Base-by-base conservation (phyloP, 2,797 vertebrate genomes). In the Corythornis leucogaster region DNA sequence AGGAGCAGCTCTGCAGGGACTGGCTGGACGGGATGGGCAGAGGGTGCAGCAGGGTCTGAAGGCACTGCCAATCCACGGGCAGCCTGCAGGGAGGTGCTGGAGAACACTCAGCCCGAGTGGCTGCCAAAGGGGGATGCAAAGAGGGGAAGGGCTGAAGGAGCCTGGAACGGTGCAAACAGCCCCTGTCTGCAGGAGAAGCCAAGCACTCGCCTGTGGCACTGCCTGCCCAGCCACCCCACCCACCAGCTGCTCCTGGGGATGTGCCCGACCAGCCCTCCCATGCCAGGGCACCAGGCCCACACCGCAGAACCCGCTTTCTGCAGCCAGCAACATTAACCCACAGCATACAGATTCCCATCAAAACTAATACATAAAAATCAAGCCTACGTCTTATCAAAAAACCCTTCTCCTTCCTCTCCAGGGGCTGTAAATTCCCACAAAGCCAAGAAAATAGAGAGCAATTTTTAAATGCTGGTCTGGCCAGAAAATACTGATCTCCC, bases 401-500 rank as follows among this genome's bases (percentile, higher is more conserved):
- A 84, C 92, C 94, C 82, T 82, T 97, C 97, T 96, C 42, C 64
- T 94, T 95, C 84, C 25, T n/a, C 82, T 96, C 89, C 42, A 61
- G 80, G 90, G 87, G 95, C 93, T 8, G 54, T 96, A 95, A 97
- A 97, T 97, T 97, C 97, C 95, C 96, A 97, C 81, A 73, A 95
- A 96, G 93, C 94, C 85, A 89, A 95, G 94, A 95, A 96, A 97
- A 96, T 77, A 94, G 87, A 93, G 93, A 96, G 96, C 92, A 96
- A 96, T 97, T 97, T 97, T 97, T 96, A 96, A 97, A 95, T 91
- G 95, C 94, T 96, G 93, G 89, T 96, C 96, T 81, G 92, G 96
- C 96, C 96, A 94, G 97, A 97, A 97, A 97, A 96, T 79, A 96
- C 96, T 89, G 96, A 96, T 96, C 97, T 96, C 96, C 53, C 0